Evolutionary conservation across 2,888 invertebrate genomes (phyloP), one percentile per base, ranked within the genome.

Genomic region (Conomelus anceps): DNA sequence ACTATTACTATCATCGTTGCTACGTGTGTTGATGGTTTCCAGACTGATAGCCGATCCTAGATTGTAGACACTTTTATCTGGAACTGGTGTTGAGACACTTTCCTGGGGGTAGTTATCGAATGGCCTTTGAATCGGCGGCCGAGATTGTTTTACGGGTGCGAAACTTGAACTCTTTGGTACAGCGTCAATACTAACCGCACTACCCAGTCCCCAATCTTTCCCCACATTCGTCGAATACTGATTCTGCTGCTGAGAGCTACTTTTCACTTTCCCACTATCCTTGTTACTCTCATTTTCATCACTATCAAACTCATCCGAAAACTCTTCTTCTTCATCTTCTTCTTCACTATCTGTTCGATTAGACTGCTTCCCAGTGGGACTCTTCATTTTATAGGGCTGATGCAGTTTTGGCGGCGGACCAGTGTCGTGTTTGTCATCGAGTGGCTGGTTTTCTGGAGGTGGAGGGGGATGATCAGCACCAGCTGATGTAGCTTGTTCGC

Each of bases 241-340:
- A 1, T 34, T 34, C 7, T n/a, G n/a, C n/a, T n/a, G n/a, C n/a
- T n/a, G n/a, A n/a, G n/a, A n/a, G n/a, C 13, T n/a, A 63, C 63
- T 63, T 63, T 63, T 63, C 63, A n/a, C 63, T 63, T 63, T n/a
- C n/a, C n/a, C n/a, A n/a, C n/a, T 86, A 26, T 86, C 86, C 17
- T 3, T 7, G 4, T n/a, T 86, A 11, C 4, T 23, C 22, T 86
- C 20, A 34, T 63, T n/a, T n/a, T 63, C 63, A 3, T 63, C 63
- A 63, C 63, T 63, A 0, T 63, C 63, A n/a, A 63, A 63, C n/a
- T 86, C 29, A 86, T 29, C 29, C 85, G 85, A 85, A 20, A 17
- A 23, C 22, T 23, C 86, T 22, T 90, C 90, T 17, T 89, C 89
- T 26, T 85, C 86, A 7, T 89, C 90, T 20, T 90, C 90, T 24